phyloP scores from a whole-genome alignment of 2,888 invertebrate genomes.

The Xylota sylvarum region DNA sequence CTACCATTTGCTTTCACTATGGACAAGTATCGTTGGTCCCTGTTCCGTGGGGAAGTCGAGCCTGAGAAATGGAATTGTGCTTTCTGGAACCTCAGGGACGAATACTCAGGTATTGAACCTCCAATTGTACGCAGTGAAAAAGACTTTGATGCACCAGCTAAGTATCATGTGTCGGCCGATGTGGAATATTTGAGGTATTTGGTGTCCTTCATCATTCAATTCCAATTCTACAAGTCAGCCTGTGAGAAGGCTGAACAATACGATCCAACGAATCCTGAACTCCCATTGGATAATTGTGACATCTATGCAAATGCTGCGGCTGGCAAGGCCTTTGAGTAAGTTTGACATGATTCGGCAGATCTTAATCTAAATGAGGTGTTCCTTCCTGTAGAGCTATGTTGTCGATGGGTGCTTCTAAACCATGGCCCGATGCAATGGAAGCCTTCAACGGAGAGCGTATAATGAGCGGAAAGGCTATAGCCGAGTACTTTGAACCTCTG shows the following conservation, averaged over 20 bases:
- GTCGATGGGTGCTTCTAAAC: constrained; percentile 90
- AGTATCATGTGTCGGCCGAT: constrained; percentile 90
- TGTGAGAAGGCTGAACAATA: constrained; percentile 92
- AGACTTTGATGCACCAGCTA: constrained; percentile 91
- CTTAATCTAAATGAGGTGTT: background rate
- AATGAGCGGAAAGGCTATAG: constrained; percentile 91
- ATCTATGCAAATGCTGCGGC: constrained; percentile 92
- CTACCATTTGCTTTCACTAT: constrained; percentile 90
- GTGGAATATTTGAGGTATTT: constrained; percentile 90
- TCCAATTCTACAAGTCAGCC: constrained; percentile 91
- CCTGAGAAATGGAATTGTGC: constrained; percentile 88
- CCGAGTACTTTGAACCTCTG: constrained; percentile 93
- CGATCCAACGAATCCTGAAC: constrained; percentile 88
- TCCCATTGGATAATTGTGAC: constrained; percentile 93
- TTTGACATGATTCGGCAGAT: background rate
- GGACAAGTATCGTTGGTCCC: constrained; percentile 89
- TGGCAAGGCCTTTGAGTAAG: constrained; percentile 89
- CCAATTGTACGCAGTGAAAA: constrained; percentile 88
- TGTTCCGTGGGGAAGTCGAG: constrained; percentile 88
- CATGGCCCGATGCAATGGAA: constrained; percentile 94
- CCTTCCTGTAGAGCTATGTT: constrained; percentile 87
- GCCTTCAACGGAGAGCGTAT: constrained; percentile 90
- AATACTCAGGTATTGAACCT: constrained; percentile 89
- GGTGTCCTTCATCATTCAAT: constrained; percentile 92
- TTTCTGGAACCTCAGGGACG: constrained; percentile 88